Percentiles rank a stretch among this genome's conserved stretches.
These are phyloP conservation scores for Drosophila infuscata DNA, from an alignment of 2,888 invertebrate species.

Conservation along the genomic window DNA sequence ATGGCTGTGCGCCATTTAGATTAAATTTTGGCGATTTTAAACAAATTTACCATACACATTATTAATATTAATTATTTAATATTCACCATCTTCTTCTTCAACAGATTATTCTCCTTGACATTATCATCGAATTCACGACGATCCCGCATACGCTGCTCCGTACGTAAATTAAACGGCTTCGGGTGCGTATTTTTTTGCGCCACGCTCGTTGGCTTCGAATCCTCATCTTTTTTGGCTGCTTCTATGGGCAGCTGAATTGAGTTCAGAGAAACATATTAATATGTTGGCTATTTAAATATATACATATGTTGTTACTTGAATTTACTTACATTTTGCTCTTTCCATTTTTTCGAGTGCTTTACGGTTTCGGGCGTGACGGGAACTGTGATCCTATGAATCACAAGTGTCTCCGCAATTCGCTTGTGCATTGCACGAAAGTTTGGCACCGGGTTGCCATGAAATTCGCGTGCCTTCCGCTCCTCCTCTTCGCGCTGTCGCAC, in stretches of 20 bases:
- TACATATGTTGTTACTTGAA: neutral
- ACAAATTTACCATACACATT: neutral
- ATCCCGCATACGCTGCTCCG: constrained; percentile 79
- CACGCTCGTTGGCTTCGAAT: constrained; percentile 35
- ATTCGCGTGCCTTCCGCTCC: constrained; percentile 81
- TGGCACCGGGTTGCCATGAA: constrained; percentile 83
- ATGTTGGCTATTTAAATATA: neutral
- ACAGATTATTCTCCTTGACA: constrained; percentile 62
- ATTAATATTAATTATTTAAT: constrained; percentile 10
- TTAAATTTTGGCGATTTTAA: constrained; percentile 13
- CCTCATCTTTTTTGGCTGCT: neutral
- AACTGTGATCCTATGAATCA: constrained; percentile 68
- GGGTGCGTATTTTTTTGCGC: constrained; percentile 24
- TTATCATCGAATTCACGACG: constrained; percentile 80
- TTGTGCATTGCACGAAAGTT: constrained; percentile 71
- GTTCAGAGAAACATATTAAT: neutral
- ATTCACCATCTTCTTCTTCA: constrained; percentile 82
- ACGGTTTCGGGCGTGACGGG: constrained; percentile 80
- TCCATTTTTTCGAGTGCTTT: constrained; percentile 70
- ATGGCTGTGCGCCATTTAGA: constrained; percentile 5
- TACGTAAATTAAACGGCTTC: constrained; percentile 80
- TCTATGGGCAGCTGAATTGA: neutral
- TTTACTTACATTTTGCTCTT: constrained; percentile 58
- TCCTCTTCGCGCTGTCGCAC: constrained; percentile 70
- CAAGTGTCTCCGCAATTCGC: constrained; percentile 39